Conservation (phyloP, 2,888 invertebrate species). For the Sipha maydis region DNA sequence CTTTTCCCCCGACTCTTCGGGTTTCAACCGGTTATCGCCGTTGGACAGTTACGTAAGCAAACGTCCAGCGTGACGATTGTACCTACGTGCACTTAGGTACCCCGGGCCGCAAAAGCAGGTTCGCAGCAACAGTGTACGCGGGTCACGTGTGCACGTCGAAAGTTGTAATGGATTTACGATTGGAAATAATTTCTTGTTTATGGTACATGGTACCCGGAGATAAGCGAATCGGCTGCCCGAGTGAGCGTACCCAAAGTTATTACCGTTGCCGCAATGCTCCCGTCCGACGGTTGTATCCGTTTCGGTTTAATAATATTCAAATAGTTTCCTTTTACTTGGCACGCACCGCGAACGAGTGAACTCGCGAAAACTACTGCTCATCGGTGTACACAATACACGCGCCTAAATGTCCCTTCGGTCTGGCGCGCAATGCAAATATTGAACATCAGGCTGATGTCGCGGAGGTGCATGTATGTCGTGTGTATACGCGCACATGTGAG, state of each 20-base stretch:
- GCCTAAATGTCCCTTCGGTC: neutral
- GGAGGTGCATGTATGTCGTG: neutral
- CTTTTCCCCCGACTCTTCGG: no score
- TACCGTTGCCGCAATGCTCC: neutral
- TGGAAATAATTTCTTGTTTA: neutral
- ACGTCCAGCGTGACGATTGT: neutral
- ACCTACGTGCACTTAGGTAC: neutral
- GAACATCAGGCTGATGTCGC: neutral
- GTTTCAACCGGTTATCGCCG: neutral
- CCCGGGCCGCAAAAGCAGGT: neutral
- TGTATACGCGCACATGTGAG: neutral
- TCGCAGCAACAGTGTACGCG: no score
- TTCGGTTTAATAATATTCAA: conserved; percentile 37
- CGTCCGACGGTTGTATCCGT: neutral
- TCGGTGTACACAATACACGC: neutral
- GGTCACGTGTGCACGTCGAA: neutral
- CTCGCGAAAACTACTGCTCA: neutral
- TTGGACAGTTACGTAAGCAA: neutral
- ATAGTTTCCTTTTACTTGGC: conserved; percentile 22
- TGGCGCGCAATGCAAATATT: conserved; percentile 9
- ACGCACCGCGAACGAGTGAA: neutral
- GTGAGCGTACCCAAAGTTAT: neutral
- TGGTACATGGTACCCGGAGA: neutral
- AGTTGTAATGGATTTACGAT: conserved; percentile 20
- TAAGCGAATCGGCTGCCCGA: neutral